These are phyloP conservation scores for Drosophila antonietae DNA, from an alignment of 2,888 invertebrate species.

Conservation along the genomic window DNA sequence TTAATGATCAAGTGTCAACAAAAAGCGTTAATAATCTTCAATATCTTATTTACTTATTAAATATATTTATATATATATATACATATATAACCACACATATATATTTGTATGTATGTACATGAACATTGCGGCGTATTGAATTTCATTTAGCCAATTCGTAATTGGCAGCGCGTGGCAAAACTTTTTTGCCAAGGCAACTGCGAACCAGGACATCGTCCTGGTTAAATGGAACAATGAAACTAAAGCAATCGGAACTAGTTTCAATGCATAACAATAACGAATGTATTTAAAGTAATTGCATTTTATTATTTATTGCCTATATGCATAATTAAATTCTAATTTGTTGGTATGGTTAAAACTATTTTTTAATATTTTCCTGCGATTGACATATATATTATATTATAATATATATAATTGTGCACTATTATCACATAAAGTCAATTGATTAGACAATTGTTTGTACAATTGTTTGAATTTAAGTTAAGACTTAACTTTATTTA, in stretches of 20 bases:
- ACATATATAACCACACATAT: not conserved
- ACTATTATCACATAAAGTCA: too few relatives aligned
- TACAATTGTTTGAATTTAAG: not conserved
- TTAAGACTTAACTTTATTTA: not conserved
- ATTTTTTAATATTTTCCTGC: not conserved
- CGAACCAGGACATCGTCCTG: not conserved
- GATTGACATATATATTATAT: too few relatives aligned
- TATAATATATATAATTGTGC: too few relatives aligned
- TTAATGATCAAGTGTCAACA: slow-evolving; percentile 76
- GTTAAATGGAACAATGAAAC: not conserved
- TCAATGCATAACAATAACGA: not conserved
- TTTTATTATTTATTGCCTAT: too few relatives aligned
- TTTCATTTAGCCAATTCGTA: slow-evolving; percentile 54
- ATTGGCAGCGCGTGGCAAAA: slow-evolving; percentile 48
- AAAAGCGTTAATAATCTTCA: slow-evolving; percentile 53
- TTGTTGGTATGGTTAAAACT: not conserved
- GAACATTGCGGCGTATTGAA: slow-evolving; percentile 38
- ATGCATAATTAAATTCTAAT: not conserved
- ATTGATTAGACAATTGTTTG: too few relatives aligned
- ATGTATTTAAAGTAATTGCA: not conserved
- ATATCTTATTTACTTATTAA: slow-evolving; percentile 47
- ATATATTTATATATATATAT: not conserved
- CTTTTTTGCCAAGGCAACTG: slow-evolving; percentile 10
- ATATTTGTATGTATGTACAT: not conserved
- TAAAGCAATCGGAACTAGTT: not conserved